These are phyloP conservation scores for Gymnothorax reevesii DNA, from an alignment of 2,797 vertebrate species.

Conservation along the genomic window DNA sequence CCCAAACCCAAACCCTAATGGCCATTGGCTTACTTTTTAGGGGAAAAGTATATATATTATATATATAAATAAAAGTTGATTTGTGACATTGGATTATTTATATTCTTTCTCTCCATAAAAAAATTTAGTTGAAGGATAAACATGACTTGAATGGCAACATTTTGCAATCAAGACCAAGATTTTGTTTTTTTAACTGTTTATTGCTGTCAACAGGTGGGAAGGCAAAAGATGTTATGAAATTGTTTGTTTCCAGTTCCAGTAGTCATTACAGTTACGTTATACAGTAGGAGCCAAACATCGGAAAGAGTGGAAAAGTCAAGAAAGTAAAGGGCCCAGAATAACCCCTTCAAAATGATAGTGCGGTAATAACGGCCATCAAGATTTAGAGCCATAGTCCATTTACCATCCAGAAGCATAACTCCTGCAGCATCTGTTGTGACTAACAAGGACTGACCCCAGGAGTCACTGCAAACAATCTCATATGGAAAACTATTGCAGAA, in stretches of 20 bases:
- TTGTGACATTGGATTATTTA: neutral
- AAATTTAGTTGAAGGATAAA: neutral
- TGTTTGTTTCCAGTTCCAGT: neutral
- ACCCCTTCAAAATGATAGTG: neutral
- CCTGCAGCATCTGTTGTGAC: slow-evolving; percentile 89
- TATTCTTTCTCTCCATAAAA: neutral
- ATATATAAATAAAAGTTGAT: neutral
- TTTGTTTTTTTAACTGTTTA: neutral
- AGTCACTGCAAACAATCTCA: slow-evolving; percentile 90
- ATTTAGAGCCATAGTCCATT: slow-evolving; percentile 51
- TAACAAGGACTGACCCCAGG: slow-evolving; percentile 94
- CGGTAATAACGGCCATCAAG: neutral
- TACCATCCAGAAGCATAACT: slow-evolving; percentile 93
- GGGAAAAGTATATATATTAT: neutral
- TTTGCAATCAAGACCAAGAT: neutral
- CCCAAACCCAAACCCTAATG: neutral
- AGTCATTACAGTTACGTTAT: neutral
- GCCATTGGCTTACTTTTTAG: neutral
- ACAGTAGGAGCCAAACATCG: neutral
- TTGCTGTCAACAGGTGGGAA: neutral
- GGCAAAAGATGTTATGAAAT: neutral
- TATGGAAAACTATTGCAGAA: slow-evolving; percentile 94
- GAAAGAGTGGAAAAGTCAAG: neutral
- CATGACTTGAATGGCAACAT: neutral
- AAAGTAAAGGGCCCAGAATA: neutral